Conservation (phyloP, 2,888 invertebrate genomes). For the Gerris lacustris region DNA sequence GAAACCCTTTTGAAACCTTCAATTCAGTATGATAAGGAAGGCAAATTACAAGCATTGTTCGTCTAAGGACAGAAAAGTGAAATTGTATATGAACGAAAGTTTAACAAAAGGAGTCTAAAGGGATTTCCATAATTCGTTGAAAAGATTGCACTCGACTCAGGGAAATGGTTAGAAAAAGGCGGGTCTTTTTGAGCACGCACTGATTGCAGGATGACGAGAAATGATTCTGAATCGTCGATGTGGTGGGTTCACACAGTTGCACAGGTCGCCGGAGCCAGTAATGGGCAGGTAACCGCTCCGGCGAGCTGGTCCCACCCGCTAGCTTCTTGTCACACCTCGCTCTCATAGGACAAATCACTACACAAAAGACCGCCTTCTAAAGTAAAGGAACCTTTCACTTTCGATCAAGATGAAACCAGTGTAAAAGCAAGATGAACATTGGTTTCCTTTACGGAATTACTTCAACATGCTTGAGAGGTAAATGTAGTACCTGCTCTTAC, state of each 20-base stretch:
- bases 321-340: too few relatives aligned
- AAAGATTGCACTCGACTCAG: background rate
- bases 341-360: too few relatives aligned
- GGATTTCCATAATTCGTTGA: background rate
- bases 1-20: background rate
- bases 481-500: too few relatives aligned
- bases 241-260: background rate
- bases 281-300: background rate
- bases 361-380: too few relatives aligned
- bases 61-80: background rate
- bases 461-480: too few relatives aligned
- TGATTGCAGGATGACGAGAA: background rate
- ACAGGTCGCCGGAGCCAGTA: slow-evolving; percentile 1
- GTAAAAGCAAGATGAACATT: too few relatives aligned
- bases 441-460: too few relatives aligned
- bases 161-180: background rate
- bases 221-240: background rate
- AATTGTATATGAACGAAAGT: background rate
- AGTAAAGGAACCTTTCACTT: too few relatives aligned
- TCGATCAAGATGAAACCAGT: too few relatives aligned
- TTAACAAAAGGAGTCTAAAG: background rate
- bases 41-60: background rate
- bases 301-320: background rate
- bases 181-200: background rate
- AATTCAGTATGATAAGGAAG: background rate